These are phyloP conservation scores for Schizopygopsis pylzovi DNA, from an alignment of 2,797 vertebrate species.

Conservation along the genomic window DNA sequence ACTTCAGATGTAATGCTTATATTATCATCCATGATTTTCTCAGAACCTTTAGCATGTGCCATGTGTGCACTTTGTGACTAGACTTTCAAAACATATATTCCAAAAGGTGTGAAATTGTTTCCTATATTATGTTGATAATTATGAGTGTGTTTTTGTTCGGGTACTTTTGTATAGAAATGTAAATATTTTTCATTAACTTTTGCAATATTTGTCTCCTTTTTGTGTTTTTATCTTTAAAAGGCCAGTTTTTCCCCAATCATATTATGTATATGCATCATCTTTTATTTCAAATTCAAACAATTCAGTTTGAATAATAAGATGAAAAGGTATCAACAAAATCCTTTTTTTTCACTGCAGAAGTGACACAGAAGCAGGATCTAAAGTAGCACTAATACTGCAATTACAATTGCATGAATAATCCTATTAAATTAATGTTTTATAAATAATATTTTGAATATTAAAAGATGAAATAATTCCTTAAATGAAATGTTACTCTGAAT, in stretches of 20 bases:
- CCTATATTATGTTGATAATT: not conserved
- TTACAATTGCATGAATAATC: not conserved
- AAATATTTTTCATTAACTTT: not conserved
- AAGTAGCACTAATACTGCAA: not conserved
- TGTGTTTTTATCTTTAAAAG: no score
- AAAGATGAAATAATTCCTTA: not conserved
- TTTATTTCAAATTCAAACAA: not conserved
- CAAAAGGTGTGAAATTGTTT: not conserved
- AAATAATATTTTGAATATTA: not conserved
- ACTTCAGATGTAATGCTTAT: not conserved
- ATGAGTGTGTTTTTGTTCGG: not conserved
- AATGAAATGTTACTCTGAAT: not conserved
- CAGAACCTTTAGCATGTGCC: not conserved
- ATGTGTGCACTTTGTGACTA: not conserved
- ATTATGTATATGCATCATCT: not conserved
- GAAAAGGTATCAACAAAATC: not conserved
- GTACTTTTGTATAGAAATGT: not conserved
- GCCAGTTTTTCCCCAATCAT: no score
- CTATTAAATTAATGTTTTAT: not conserved
- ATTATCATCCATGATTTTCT: not conserved
- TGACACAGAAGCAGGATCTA: not conserved
- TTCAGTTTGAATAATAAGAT: not conserved
- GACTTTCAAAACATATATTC: not conserved
- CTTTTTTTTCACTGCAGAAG: not conserved
- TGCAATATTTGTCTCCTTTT: not conserved